phyloP scores from a whole-genome alignment of 1,140 invertebrate species.

The Aphidius ervi region DNA sequence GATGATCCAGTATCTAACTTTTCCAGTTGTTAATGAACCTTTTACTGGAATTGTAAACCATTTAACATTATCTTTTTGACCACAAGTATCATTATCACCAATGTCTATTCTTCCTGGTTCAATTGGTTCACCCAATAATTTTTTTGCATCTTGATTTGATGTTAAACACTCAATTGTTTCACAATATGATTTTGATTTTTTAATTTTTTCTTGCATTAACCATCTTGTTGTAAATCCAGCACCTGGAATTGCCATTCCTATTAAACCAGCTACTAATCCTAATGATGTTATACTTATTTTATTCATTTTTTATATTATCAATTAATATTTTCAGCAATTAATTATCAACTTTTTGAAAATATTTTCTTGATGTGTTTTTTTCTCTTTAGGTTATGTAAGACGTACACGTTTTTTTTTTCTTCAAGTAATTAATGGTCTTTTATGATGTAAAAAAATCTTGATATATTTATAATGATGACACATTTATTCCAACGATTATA shows the following conservation, averaged over 20 bases:
- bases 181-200: slow-evolving; percentile 20
- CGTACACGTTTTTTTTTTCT: no score
- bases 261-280: slow-evolving; percentile 15
- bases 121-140: slow-evolving; percentile 35
- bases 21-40: slow-evolving; percentile 29
- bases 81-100: slow-evolving; percentile 12
- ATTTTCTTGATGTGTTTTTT: no score
- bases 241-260: neutral
- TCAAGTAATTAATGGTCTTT: no score
- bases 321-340: no score
- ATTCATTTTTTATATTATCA: slow-evolving; percentile 1
- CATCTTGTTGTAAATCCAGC: slow-evolving; percentile 6
- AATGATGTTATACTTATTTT: slow-evolving; percentile 11
- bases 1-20: slow-evolving; percentile 27
- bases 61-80: slow-evolving; percentile 15
- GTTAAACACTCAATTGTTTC: slow-evolving; percentile 24
- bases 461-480: no score
- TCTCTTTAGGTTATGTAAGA: no score
- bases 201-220: slow-evolving; percentile 18
- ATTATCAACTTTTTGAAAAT: no score
- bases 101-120: slow-evolving; percentile 20
- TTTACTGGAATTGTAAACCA: slow-evolving; percentile 29
- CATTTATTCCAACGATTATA: no score
- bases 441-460: no score
- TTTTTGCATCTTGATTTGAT: slow-evolving; percentile 24